Base-by-base conservation (phyloP, 1,140 invertebrate genomes). In the Drosophila watanabei region DNA sequence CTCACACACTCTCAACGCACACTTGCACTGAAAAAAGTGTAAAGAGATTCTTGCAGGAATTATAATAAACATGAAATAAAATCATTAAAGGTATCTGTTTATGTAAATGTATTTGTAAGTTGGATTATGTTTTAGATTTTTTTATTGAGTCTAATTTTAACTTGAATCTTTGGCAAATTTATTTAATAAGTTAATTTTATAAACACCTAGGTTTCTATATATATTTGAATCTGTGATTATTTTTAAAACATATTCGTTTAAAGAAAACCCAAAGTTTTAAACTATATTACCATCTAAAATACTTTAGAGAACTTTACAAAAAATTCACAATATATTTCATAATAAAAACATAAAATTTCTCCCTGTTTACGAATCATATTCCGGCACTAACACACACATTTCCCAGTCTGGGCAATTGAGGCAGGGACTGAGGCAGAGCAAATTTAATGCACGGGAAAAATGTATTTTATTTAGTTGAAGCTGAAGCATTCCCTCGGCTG, bases 381-480 rank as follows among this genome's bases (percentile, higher is more conserved):
- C 68, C 30, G 64, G 39, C 49, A 73, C 35, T 73, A 54, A 49
- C 52, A 71, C 54, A 59, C 45, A 24, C 20, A 4, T 14, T 41
- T n/a, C 13, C 30, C 32, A 33, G 48, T 49, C 28, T 13, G 35
- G 84, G 48, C 80, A 84, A 84, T 88, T 89, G 84, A 84, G 78
- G 77, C 69, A 65, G 84, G 62, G 62, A 64, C 77, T 48, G 62
- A 32, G 58, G 65, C 62, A 52, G 30, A 37, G 32, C 48, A 82
- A 85, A 90, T 89, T 89, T 75, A 88, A 90, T 88, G 79, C 85
- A 84, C 85, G 61, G 73, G 59, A 89, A 81, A 82, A 81, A 79
- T 83, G 65, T 84, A 84, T 88, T 84, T 88, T 71, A 89, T 82
- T 90, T 76, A 84, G 73, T 76, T 85, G 68, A 49, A 68, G 65